Evolutionary conservation across 2,797 vertebrate species (phyloP), one percentile per base, ranked within the genome.

Genomic region (Neosalanx taihuensis): DNA sequence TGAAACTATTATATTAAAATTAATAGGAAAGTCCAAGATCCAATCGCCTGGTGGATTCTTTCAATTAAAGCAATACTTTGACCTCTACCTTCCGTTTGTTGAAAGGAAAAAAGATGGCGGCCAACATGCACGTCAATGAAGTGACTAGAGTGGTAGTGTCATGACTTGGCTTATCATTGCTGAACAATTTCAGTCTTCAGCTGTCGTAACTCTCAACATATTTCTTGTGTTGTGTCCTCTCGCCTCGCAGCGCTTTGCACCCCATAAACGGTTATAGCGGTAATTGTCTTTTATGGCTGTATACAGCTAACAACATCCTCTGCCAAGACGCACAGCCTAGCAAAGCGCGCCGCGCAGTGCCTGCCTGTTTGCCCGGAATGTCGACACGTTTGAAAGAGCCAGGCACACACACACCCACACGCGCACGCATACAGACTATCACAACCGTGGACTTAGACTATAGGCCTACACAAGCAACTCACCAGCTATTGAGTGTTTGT

Each of bases 241-340:
- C 89, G 88, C 89, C 94, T 91, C 86, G 85, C 87, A 92, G 93
- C 91, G 90, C 93, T 96, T 97, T 95, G 94, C 95, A 97, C 95
- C 94, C 94, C 93, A 96, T 96, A 97, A 98, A 97, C 86, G 89
- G 92, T 95, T 95, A 96, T 94, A 92, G 92, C 93, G 91, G 93
- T 96, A 93, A 96, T 96, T 96, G 95, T 96, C 92, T 96, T 97
- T 98, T 96, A 98, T 95, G 92, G 91, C 90, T 80, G 90, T 92
- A 91, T 88, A 92, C 91, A 92, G 91, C 94, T 87, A 88, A 91
- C 92, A 92, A 90, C 89, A 89, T 90, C 89, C 92, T 94, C 85
- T 93, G 90, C 92, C 92, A 90, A 91, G 89, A 91, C 85, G 79
- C 86, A 87, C 70, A 73, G 81, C 83, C 71, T 69, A 9, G 30